phyloP scores from a whole-genome alignment of 2,113 vertebrate genomes.

The Nematolebias whitei region DNA sequence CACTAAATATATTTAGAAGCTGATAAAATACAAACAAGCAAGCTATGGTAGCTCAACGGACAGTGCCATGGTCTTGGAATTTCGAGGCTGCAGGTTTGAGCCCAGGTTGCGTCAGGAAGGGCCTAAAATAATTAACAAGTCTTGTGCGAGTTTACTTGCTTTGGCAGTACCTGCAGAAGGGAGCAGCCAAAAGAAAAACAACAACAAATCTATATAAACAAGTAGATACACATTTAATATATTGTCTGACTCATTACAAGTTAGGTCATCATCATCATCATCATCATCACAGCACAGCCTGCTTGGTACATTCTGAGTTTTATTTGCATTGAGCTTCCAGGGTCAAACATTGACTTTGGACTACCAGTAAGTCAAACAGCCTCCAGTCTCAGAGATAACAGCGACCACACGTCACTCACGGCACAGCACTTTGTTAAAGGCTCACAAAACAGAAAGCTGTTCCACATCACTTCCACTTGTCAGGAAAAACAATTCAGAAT shows the following conservation, averaged over 20 bases:
- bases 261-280: background rate
- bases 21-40: too few relatives aligned
- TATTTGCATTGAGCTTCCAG: conserved; percentile 41
- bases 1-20: too few relatives aligned
- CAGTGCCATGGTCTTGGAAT: too few relatives aligned
- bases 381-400: background rate
- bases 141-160: too few relatives aligned
- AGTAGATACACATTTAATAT: background rate
- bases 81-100: too few relatives aligned
- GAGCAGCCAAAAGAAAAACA: too few relatives aligned
- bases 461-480: too few relatives aligned
- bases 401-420: background rate
- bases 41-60: background rate
- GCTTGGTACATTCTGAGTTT: conserved; percentile 4
- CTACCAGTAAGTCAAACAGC: conserved; percentile 55
- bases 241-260: background rate
- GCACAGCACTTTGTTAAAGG: fast-evolving
- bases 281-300: too few relatives aligned
- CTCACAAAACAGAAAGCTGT: background rate
- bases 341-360: conserved; percentile 67
- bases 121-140: too few relatives aligned
- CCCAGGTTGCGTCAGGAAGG: too few relatives aligned
- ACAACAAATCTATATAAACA: too few relatives aligned
- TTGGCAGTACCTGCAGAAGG: too few relatives aligned
- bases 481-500: background rate